Evolutionary conservation across 2,888 invertebrate genomes (phyloP).

Genomic region (Choreutis nemorana): DNA sequence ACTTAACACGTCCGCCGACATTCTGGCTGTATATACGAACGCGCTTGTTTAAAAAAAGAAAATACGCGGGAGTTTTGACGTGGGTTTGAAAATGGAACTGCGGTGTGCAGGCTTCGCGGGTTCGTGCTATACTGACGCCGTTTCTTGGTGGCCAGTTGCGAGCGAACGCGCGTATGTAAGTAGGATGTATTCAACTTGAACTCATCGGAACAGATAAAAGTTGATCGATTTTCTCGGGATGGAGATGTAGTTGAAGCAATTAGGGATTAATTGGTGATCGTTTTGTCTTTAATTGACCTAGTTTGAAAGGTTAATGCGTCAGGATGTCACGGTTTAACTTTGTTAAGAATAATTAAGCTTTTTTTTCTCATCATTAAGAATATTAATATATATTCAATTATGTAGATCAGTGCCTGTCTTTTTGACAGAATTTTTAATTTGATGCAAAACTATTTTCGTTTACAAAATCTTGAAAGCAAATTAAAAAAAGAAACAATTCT

Average conservation of each 20-base stretch:
- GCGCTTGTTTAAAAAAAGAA: slow-evolving; percentile 6
- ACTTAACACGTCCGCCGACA: slow-evolving; percentile 81
- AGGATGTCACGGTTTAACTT: too few species aligned
- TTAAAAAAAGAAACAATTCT: too few species aligned
- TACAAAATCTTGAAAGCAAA: too few species aligned
- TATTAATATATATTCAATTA: too few species aligned
- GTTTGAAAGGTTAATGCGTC: too few species aligned
- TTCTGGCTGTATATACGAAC: slow-evolving; percentile 26
- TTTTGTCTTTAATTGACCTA: too few species aligned
- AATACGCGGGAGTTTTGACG: slow-evolving; percentile 25
- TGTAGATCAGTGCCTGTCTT: too few species aligned
- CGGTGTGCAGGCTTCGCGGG: slow-evolving; percentile 49
- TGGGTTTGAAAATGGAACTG: slow-evolving; percentile 14
- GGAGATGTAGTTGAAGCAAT: neutral
- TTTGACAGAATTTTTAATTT: too few species aligned
- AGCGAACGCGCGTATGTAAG: slow-evolving; percentile 21
- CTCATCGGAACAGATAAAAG: slow-evolving; percentile 39
- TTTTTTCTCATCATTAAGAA: too few species aligned
- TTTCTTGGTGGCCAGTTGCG: slow-evolving; percentile 14
- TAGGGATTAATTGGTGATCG: neutral
- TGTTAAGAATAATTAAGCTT: too few species aligned
- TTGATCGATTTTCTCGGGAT: slow-evolving; percentile 16
- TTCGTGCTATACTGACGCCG: slow-evolving; percentile 40
- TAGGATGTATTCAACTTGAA: slow-evolving; percentile 47
- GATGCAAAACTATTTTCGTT: too few species aligned